Evolutionary conservation across 2,888 invertebrate genomes (phyloP).

Genomic region (Catocala sponsa): DNA sequence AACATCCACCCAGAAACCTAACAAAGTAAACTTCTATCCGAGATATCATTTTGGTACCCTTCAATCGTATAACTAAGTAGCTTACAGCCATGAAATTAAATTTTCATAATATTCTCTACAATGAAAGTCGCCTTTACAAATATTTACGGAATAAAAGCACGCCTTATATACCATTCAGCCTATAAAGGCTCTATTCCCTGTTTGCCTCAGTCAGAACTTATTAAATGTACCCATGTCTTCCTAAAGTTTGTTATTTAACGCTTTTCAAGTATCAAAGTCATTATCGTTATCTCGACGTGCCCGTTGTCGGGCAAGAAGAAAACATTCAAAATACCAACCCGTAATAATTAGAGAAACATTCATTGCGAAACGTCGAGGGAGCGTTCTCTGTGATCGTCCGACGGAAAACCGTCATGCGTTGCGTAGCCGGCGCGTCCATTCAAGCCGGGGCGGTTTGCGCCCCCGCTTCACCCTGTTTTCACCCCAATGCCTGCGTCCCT

Average conservation of each 20-base stretch:
- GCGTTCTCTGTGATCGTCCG: constrained; percentile 48
- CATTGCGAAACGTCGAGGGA: constrained; percentile 53
- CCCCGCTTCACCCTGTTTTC: constrained; percentile 65
- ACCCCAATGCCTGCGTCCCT: constrained; percentile 67
- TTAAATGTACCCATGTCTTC: constrained; percentile 34
- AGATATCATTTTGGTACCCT: constrained; percentile 1
- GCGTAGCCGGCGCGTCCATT: constrained; percentile 64
- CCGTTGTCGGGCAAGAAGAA: constrained; percentile 41
- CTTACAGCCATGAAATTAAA: constrained; percentile 14
- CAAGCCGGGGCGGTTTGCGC: constrained; percentile 50
- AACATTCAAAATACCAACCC: constrained; percentile 46
- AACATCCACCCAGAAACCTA: constrained; percentile 1
- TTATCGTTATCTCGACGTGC: constrained; percentile 38
- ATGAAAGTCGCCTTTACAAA: constrained; percentile 18
- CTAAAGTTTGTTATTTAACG: constrained; percentile 38
- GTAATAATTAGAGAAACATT: constrained; percentile 62
- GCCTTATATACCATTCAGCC: neutral
- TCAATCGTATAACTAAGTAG: constrained; percentile 14
- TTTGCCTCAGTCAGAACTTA: constrained; percentile 29
- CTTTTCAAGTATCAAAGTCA: constrained; percentile 38
- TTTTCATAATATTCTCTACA: constrained; percentile 19
- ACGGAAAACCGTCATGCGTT: constrained; percentile 52
- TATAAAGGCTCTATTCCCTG: constrained; percentile 15
- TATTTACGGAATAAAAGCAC: constrained; percentile 17
- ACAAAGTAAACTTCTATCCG: constrained; percentile 7